Base-by-base conservation (phyloP, 2,888 invertebrate genomes). In the Conus canariensis region DNA sequence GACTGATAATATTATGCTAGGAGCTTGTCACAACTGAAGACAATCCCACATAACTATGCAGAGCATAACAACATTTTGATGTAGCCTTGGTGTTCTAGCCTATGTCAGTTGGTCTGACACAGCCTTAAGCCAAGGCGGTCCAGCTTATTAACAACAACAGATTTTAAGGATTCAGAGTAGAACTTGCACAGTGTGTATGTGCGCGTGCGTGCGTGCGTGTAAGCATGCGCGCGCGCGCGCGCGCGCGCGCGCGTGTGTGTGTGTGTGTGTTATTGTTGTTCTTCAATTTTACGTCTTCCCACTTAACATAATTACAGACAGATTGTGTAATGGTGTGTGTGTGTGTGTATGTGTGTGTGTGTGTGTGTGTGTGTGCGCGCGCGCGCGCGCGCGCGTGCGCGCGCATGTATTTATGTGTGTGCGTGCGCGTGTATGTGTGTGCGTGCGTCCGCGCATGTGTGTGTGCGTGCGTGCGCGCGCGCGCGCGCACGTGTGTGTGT, bases 321-420 rank as follows among this genome's bases (percentile, higher is more conserved):
- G 16, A 82, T 30, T 82, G 82, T 45, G 82, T 22, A 3, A 0
- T 56, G 1, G n/a, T 3, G 56, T 45, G 82, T 12, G 56, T 56
- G 56, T 6, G 82, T 45, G 82, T 45, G 56, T 82, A 56, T 82
- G 56, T 82, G 82, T 82, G 82, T 82, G 82, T 82, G 82, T 82
- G 82, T 82, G 82, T 82, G 82, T 82, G 82, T 82, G 82, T 82
- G 82, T 82, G 82, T 82, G 82, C 12, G 45, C 6, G 12, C 25
- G 82, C 25, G 82, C 25, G 12, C 25, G 82, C 25, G 82, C 14
- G 60, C 14, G 60, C 14, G 60, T 10, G 60, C 8, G 60, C 14
- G 60, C 8, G 60, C 14, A 14, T 10, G 60, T 45, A 10, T 30
- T 16, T 82, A 30, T 82, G 82, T 82, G 12, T 82, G 82, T 82